Base-by-base conservation (phyloP, 2,797 vertebrate species). In the Gadopsis marmoratus region DNA sequence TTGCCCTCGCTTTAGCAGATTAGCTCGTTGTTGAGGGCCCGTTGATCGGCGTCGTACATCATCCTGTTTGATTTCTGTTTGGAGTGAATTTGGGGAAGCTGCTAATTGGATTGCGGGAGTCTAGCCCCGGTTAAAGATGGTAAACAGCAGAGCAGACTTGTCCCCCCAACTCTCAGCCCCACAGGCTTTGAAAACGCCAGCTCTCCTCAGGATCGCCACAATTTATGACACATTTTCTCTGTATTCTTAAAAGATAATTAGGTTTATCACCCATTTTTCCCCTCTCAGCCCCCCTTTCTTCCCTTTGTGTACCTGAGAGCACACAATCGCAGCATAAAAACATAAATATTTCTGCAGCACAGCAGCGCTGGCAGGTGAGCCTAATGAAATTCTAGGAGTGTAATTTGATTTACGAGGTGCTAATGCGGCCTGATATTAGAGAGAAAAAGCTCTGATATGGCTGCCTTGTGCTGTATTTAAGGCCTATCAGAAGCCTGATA, bases 341-440 rank as follows among this genome's bases (percentile, higher is more conserved):
- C 93, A 93, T 94, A 94, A 95, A 95, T 94, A 95, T 95, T 94
- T 94, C 91, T 87, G 82, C 91, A 80, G 91, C 91, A 82, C 92
- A 87, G 90, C 92, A 84, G 88, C 70, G 81, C 90, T 94, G 93
- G 93, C 94, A 94, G 94, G 92, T 95, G 93, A 94, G 91, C 90
- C 92, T 94, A 95, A 95, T 95, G 94, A 95, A 95, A 94, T 93
- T 93, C 94, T 92, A 90, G 91, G 89, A 90, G 93, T 93, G 93
- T 95, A 94, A 95, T 94, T 93, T 95, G 94, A 95, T 95, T 95
- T 95, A 95, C 92, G 94, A 94, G 90, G 92, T 92, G 91, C 93
- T 95, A 95, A 95, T 95, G 94, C 90, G 83, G 92, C 85, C 91
- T 93, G 93, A 94, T 95, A 95, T 94, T 94, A 94, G 92, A 93